phyloP scores from a whole-genome alignment of 1,140 invertebrate genomes.

The Drosophila jambulina region DNA sequence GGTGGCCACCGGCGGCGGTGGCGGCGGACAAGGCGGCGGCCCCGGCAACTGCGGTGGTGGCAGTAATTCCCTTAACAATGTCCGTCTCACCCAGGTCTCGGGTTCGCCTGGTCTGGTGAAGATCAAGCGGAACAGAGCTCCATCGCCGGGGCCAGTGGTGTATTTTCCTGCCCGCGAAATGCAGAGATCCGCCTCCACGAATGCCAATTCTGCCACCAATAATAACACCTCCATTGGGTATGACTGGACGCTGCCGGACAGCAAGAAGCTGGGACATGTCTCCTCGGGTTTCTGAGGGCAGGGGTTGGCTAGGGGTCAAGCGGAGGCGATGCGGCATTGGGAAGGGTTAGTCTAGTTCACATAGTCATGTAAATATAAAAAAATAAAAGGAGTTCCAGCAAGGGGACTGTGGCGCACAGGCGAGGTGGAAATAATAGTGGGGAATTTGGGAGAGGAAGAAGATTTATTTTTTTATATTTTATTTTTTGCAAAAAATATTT shows the following conservation, averaged over 20 bases:
- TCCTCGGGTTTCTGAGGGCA: constrained; percentile 74
- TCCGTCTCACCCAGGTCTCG: constrained; percentile 71
- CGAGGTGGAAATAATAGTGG: constrained; percentile 10
- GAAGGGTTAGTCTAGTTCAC: constrained; percentile 20
- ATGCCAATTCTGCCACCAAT: constrained; percentile 66
- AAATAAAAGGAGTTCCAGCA: not conserved
- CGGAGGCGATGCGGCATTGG: constrained; percentile 5
- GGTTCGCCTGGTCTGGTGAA: constrained; percentile 75
- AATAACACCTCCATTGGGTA: constrained; percentile 77
- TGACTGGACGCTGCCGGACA: constrained; percentile 72
- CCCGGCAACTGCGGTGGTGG: constrained; percentile 85
- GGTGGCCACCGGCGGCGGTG: constrained; percentile 81
- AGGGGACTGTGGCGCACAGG: not conserved
- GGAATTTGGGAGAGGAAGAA: too few species aligned
- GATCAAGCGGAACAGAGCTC: constrained; percentile 81
- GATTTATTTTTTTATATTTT: not conserved
- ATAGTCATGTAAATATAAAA: constrained; percentile 40
- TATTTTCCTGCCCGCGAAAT: constrained; percentile 88
- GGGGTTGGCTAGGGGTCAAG: constrained; percentile 9
- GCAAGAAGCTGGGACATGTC: constrained; percentile 73
- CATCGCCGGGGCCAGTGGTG: constrained; percentile 88
- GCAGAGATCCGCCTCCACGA: constrained; percentile 70
- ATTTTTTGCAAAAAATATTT: not conserved
- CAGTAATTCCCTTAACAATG: constrained; percentile 74
- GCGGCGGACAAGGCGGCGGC: constrained; percentile 77